Base-by-base conservation (phyloP, 2,888 invertebrate species). In the Drosophila antonietae region DNA sequence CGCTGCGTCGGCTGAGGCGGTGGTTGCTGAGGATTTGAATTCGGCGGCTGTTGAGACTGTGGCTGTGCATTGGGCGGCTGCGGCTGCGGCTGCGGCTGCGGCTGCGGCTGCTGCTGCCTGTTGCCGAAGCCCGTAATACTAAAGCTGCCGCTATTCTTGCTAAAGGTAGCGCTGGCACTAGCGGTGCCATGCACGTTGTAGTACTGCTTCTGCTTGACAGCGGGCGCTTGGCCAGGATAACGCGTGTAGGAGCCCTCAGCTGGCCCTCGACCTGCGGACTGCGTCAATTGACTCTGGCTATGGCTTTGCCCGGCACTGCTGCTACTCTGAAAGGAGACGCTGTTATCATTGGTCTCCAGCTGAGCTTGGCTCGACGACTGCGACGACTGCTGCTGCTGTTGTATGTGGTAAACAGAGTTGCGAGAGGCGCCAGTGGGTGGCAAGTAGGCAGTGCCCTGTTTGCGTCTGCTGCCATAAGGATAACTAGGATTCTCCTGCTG, bases 171-270 rank as follows among this genome's bases (percentile, higher is more conserved):
- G 33, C 44, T 79, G 69, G 86, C 75, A 67, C 78, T 80, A 46
- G 74, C 68, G 14, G 33, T 80, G 68, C 88, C 83, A 68, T 90
- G 92, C 49, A 86, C 86, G 80, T 91, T 91, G 59, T 80, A 92
- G 77, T 79, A 92, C 67, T 91, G 90, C 46, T 80, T 88, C 61
- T 71, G 85, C 59, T 71, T 74, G 2, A 43, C n/a, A 9, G 72
- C 44, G n/a, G 73, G 72, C 39, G 70, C 60, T 39, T 81, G 83
- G 15, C 76, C 87, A 1, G 68, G 88, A 72, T 77, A 90, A 68
- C 68, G 89, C 47, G 78, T 83, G 57, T 93, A 93, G 39, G 87
- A 88, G 44, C 90, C 90, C 75, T 93, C 93, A 33, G 92, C 93
- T 10, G 84, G 89, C 7, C 88, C 75, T 6, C 84, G 68, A 2